Evolutionary conservation across 2,888 invertebrate genomes (phyloP), one percentile per base, ranked within the genome.

Genomic region (Parelbella ahira): DNA sequence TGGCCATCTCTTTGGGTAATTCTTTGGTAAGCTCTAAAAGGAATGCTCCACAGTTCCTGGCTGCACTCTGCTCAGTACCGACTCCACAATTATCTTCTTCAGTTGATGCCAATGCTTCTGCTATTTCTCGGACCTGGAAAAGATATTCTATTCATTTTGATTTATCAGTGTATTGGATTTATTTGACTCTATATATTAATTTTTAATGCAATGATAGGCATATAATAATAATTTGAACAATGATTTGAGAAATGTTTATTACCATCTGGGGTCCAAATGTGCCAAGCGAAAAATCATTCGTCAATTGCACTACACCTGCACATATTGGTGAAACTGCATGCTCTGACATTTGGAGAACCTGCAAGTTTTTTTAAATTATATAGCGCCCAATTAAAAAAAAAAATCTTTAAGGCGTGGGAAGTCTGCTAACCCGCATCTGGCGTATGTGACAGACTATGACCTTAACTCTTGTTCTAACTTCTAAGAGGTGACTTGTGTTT

Each of bases 331-430:
- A 72, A 0, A 91, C 91, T 19, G 94, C 77, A 73, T 93, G 92
- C 56, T 96, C 96, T 60, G 90, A 89, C 53, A 92, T 89, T 81
- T 94, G 94, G 15, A 96, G 86, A 33, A 94, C 67, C 90, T 95
- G 89, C 10, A 86, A 67, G 11, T n/a, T n/a, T n/a, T n/a, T n/a
- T n/a, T n/a, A n/a, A n/a, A n/a, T n/a, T n/a, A n/a, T n/a, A n/a
- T n/a, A n/a, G n/a, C n/a, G n/a, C n/a, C n/a, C n/a, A n/a, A n/a
- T n/a, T n/a, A n/a, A n/a, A n/a, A n/a, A n/a, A n/a, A n/a, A n/a
- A n/a, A n/a, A n/a, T n/a, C n/a, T n/a, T n/a, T n/a, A n/a, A n/a
- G n/a, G n/a, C n/a, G n/a, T n/a, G n/a, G n/a, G n/a, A n/a, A n/a
- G n/a, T n/a, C n/a, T n/a, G n/a, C n/a, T n/a, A n/a, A n/a, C n/a